Percentiles rank a stretch among this genome's conserved stretches.
Evolutionary conservation across 2,888 invertebrate genomes (phyloP).

Genomic region (Oxycera nigricornis): DNA sequence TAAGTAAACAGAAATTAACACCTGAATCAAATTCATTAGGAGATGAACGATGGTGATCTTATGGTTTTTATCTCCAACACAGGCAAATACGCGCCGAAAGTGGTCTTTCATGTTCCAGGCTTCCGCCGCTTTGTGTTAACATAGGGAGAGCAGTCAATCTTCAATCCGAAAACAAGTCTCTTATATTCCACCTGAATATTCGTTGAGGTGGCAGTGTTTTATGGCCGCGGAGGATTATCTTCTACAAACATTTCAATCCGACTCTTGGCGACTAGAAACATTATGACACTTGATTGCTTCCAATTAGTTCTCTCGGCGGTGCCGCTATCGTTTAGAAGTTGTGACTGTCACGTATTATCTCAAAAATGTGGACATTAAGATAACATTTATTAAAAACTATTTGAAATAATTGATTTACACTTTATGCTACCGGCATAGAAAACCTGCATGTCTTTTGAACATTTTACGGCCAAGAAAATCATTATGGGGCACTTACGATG

Average conservation of each 20-base stretch:
- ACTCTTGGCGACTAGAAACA: not conserved
- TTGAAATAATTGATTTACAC: too few species aligned
- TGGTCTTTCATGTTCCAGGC: constrained; percentile 34
- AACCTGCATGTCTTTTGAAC: too few species aligned
- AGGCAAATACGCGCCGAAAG: constrained; percentile 35
- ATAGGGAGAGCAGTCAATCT: not conserved
- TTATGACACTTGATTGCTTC: constrained; percentile 21
- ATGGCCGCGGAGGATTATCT: constrained; percentile 4
- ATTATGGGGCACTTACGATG: too few species aligned
- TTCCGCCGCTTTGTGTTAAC: constrained; percentile 9
- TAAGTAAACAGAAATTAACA: constrained; percentile 49
- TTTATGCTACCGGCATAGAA: too few species aligned
- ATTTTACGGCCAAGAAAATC: too few species aligned
- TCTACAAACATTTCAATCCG: not conserved
- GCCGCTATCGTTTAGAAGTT: too few species aligned
- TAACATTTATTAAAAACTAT: too few species aligned
- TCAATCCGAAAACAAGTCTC: not conserved
- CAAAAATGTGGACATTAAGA: too few species aligned
- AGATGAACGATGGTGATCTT: constrained; percentile 41
- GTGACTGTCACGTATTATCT: too few species aligned
- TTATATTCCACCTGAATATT: not conserved
- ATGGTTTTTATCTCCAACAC: constrained; percentile 39
- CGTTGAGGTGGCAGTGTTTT: constrained; percentile 15
- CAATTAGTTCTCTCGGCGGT: not conserved
- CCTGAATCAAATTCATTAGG: constrained; percentile 48